phyloP scores from a whole-genome alignment of 64 coral and sea anemone species.

The Porites lutea region DNA sequence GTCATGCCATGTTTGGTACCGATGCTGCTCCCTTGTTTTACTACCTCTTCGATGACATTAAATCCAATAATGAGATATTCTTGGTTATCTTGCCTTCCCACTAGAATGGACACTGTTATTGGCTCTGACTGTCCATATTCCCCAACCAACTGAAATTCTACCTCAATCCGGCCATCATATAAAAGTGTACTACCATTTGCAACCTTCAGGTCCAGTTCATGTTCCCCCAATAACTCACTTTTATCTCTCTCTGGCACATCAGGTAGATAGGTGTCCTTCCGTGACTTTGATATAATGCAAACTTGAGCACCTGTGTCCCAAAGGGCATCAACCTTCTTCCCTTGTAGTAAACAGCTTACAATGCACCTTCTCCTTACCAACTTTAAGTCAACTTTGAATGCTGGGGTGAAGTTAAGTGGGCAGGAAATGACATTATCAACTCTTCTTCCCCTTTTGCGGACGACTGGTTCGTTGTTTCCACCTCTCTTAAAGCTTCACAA shows the following conservation, averaged over 20 bases:
- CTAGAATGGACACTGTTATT: neutral
- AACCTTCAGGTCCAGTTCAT: neutral
- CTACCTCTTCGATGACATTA: neutral
- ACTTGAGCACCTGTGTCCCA: constrained; percentile 57
- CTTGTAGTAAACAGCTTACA: constrained; percentile 26
- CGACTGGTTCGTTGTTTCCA: neutral
- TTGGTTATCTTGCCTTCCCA: neutral
- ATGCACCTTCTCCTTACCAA: neutral
- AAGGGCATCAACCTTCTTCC: constrained; percentile 37
- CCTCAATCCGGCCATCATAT: neutral
- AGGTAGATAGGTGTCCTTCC: neutral
- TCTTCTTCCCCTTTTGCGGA: neutral
- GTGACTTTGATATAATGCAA: constrained; percentile 28
- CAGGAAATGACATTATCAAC: constrained; percentile 6
- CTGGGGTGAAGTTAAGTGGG: neutral
- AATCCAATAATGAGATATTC: neutral
- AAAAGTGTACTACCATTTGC: neutral
- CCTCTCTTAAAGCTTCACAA: neutral
- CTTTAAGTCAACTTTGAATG: neutral
- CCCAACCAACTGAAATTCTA: neutral
- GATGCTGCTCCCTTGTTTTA: neutral
- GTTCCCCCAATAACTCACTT: neutral
- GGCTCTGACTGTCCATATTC: neutral
- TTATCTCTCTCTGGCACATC: neutral
- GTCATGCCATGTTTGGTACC: too few species aligned